Conservation (phyloP, 2,888 invertebrate species). For the Diaperis boleti region DNA sequence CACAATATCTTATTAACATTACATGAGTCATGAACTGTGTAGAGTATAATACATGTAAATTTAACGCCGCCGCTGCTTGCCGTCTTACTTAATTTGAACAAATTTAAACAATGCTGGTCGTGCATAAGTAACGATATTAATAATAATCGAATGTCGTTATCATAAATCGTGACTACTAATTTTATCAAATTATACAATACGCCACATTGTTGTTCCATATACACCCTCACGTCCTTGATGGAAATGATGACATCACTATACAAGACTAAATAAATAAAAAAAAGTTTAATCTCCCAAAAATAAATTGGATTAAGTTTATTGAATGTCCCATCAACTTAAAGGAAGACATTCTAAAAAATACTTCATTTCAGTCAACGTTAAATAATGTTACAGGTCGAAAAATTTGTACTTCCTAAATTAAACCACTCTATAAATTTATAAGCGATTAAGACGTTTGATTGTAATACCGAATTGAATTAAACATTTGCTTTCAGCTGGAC, state of each 20-base stretch:
- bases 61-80: neutral
- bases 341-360: too few species aligned
- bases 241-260: neutral
- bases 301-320: neutral
- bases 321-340: neutral
- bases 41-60: neutral
- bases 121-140: conserved; percentile 9
- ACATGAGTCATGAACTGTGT: too few species aligned
- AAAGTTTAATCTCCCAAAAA: neutral
- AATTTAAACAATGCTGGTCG: conserved; percentile 5
- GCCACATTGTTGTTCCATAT: neutral
- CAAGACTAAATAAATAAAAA: neutral
- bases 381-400: neutral
- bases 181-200: conserved; percentile 10
- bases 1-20: too few species aligned
- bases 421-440: too few species aligned
- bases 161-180: conserved; percentile 25
- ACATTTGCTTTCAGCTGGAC: conserved; percentile 35
- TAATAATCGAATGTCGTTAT: conserved; percentile 8
- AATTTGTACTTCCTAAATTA: neutral
- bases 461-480: neutral
- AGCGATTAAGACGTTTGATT: too few species aligned
- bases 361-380: too few species aligned
- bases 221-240: conserved; percentile 13
- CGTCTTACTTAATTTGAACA: neutral